A percentile compares a stretch with the other conserved stretches of the same genome.
phyloP scores from a whole-genome alignment of 2,113 vertebrate genomes.

The Ia io region DNA sequence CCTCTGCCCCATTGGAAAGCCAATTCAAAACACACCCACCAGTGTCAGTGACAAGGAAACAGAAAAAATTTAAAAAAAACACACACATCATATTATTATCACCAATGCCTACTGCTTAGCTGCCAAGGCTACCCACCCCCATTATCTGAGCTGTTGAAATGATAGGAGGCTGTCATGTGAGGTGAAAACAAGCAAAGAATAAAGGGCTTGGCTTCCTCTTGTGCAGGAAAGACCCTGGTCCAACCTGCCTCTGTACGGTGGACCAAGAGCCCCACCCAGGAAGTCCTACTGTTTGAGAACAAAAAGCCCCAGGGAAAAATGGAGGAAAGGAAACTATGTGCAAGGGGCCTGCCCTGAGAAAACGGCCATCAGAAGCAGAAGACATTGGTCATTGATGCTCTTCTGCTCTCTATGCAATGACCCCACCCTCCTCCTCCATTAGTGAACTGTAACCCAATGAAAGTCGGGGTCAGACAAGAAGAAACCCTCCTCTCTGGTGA shows the following conservation, averaged over 20 bases:
- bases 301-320: background rate
- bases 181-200: background rate
- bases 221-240: no score
- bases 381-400: background rate
- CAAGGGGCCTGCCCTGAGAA: background rate
- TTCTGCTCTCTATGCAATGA: background rate
- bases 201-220: background rate
- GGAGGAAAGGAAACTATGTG: background rate
- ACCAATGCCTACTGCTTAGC: background rate
- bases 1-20: background rate
- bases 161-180: background rate
- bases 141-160: background rate
- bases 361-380: background rate
- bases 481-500: background rate
- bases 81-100: background rate
- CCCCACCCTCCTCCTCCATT: background rate
- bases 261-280: background rate
- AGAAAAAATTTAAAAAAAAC: background rate
- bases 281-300: background rate
- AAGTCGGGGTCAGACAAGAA: background rate
- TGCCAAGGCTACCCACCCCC: background rate
- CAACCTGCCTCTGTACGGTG: background rate
- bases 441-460: background rate
- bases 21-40: background rate
- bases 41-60: background rate